Evolutionary conservation across 2,888 invertebrate genomes (phyloP), one percentile per base, ranked within the genome.

Genomic region (Nyleta sp.): DNA sequence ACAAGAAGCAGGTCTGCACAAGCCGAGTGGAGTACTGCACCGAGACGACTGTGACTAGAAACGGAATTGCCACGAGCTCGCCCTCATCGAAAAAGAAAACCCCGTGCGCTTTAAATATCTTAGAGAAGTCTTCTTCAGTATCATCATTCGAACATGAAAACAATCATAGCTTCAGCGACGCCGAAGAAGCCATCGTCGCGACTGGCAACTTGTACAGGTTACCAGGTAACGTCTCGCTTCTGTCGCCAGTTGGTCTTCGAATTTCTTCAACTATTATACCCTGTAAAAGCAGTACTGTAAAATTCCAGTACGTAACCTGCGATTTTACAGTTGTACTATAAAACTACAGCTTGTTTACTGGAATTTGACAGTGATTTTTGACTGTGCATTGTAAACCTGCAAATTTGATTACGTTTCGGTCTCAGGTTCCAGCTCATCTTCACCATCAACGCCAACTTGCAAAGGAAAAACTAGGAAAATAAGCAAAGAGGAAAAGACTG

Each of bases 171-270:
- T 87, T 86, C 68, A 89, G 89, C 71, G 89, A 90, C 86, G 90
- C 90, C 64, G 90, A 90, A 75, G 90, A 90, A 86, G 88, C 90
- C 68, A 87, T 89, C 77, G 83, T 86, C 75, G 86, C 86, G 78
- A 85, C 86, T 71, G 89, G 88, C 83, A 87, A 85, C 81, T 86
- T 87, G 78, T 86, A 85, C 74, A 86, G 83, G 80, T 78, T 86
- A 80, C 85, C 89, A 85, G 89, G 89, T 89, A 24, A 24, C 24
- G 3, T 24, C n/a, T n/a, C n/a, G n/a, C n/a, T n/a, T n/a, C n/a
- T n/a, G n/a, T n/a, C n/a, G n/a, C n/a, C n/a, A n/a, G n/a, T n/a
- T n/a, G n/a, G n/a, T n/a, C n/a, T n/a, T n/a, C n/a, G n/a, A n/a
- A n/a, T n/a, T n/a, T n/a, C n/a, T n/a, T n/a, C n/a, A n/a, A n/a